These are phyloP conservation scores for Spilogale gracilis DNA, from an alignment of 2,113 vertebrate genomes.

Conservation along the genomic window DNA sequence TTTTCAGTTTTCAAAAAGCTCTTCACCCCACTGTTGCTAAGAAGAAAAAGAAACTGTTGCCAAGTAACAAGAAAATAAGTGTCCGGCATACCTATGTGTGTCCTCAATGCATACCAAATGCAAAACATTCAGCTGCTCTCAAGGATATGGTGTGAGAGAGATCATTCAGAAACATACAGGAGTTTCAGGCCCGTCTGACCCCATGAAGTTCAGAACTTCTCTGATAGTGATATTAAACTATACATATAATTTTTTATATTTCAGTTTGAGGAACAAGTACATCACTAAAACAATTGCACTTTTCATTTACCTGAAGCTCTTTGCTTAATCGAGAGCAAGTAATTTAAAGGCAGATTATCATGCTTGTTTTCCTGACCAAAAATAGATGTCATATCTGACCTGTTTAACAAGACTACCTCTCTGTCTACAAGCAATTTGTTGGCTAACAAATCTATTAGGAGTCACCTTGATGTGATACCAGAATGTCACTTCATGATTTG, in stretches of 20 bases:
- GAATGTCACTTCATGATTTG: conserved; percentile 21
- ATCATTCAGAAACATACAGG: neutral
- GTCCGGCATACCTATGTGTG: conserved; percentile 56
- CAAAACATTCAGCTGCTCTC: conserved; percentile 66
- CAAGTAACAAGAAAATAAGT: conserved; percentile 82
- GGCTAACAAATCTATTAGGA: conserved; percentile 11
- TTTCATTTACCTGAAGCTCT: conserved; percentile 72
- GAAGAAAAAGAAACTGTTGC: conserved; percentile 82
- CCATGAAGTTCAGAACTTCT: neutral
- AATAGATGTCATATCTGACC: conserved; percentile 53
- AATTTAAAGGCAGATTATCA: conserved; percentile 65
- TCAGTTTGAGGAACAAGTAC: conserved; percentile 53
- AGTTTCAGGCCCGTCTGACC: neutral
- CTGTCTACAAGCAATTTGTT: neutral
- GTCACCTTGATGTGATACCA: conserved; percentile 34
- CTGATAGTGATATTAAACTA: neutral
- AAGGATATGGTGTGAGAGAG: neutral
- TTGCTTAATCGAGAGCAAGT: conserved; percentile 67
- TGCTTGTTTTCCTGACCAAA: conserved; percentile 51
- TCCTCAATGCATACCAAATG: conserved; percentile 79
- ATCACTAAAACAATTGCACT: conserved; percentile 81
- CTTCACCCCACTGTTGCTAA: conserved; percentile 84
- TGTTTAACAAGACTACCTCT: conserved; percentile 40
- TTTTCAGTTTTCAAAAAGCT: conserved; percentile 75
- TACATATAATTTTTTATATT: neutral